A percentile compares a stretch with the other conserved stretches of the same genome.
phyloP scores from a whole-genome alignment of 2,113 vertebrate species.

The Herpailurus yagouaroundi region DNA sequence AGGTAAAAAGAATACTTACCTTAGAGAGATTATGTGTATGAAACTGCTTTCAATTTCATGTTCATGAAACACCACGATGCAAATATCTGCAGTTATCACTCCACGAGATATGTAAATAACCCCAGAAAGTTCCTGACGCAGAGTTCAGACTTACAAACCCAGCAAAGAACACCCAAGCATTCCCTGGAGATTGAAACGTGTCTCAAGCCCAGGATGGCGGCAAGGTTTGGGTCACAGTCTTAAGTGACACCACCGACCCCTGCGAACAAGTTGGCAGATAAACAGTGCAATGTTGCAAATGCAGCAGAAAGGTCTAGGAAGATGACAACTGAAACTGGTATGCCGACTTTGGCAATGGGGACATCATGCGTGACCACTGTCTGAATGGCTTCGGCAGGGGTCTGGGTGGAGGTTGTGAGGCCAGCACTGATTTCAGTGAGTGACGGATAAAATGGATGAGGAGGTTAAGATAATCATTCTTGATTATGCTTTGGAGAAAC shows the following conservation, averaged over 20 bases:
- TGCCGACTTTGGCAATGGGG: neutral
- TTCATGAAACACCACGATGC: conserved; percentile 7
- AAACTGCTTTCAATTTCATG: conserved; percentile 4
- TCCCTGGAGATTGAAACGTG: neutral
- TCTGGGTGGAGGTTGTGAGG: neutral
- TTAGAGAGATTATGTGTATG: neutral
- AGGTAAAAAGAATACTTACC: neutral
- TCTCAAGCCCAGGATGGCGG: neutral
- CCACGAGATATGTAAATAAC: neutral
- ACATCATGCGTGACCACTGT: neutral
- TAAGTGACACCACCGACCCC: neutral
- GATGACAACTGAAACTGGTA: neutral
- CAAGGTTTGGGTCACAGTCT: neutral
- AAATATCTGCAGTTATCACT: neutral
- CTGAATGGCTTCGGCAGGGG: neutral
- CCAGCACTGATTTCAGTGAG: neutral
- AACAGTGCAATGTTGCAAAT: neutral
- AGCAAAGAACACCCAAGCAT: neutral
- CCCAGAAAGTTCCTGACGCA: neutral
- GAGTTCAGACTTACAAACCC: neutral
- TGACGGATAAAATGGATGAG: neutral
- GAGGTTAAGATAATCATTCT: neutral
- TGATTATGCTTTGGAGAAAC: neutral
- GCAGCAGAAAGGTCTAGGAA: neutral
- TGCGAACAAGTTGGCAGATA: neutral